These are phyloP conservation scores for Barypeithes pellucidus DNA, from an alignment of 2,888 invertebrate species.

Conservation along the genomic window DNA sequence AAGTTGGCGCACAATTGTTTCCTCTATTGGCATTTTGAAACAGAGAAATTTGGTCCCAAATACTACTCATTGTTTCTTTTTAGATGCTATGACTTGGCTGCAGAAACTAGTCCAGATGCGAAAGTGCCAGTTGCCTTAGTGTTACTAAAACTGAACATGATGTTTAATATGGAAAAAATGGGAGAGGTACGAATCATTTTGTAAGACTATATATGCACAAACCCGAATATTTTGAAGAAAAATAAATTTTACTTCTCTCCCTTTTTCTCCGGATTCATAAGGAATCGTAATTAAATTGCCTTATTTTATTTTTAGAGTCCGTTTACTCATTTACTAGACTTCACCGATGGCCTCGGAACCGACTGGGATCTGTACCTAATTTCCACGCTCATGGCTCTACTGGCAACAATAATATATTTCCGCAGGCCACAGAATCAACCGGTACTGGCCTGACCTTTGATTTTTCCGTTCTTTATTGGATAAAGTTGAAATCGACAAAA, in stretches of 20 bases:
- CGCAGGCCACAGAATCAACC: conserved; percentile 74
- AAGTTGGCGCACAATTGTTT: too few species aligned
- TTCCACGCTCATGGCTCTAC: conserved; percentile 84
- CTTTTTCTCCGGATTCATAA: too few species aligned
- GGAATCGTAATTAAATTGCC: background rate
- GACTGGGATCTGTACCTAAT: conserved; percentile 97
- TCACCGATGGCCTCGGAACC: conserved; percentile 82
- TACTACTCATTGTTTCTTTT: too few species aligned
- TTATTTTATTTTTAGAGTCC: conserved; percentile 74
- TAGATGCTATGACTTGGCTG: conserved; percentile 89
- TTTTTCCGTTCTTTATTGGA: conserved; percentile 39
- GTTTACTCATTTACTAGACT: conserved; percentile 76
- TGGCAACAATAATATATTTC: conserved; percentile 88
- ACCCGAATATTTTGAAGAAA: background rate
- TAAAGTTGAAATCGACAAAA: background rate
- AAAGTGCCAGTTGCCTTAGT: conserved; percentile 95
- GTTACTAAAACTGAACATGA: conserved; percentile 84
- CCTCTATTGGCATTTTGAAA: too few species aligned
- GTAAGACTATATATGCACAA: background rate
- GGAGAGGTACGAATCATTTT: conserved; percentile 76
- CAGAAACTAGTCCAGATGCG: conserved; percentile 93
- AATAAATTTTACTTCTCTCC: too few species aligned
- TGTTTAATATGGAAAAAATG: conserved; percentile 82
- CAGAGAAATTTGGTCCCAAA: too few species aligned
- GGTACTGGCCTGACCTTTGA: conserved; percentile 44